A percentile compares a stretch with the other conserved stretches of the same genome.
Conservation (phyloP, 2,113 vertebrate genomes). For the Rhabdornis inornatus region DNA sequence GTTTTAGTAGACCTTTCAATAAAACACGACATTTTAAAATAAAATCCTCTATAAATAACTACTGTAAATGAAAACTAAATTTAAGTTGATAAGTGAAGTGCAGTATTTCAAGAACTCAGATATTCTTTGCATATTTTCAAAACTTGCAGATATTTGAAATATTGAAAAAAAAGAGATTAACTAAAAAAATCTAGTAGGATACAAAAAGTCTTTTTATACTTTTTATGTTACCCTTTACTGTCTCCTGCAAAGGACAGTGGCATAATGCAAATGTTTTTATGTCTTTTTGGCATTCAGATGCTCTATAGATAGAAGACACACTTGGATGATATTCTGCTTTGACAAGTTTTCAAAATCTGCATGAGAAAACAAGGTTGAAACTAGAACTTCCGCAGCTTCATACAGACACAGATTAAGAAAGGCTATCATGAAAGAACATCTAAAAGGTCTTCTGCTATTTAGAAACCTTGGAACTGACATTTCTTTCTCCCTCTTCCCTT, state of each 20-base stretch:
- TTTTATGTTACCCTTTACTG: background rate
- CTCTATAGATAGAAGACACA: background rate
- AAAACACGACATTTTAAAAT: background rate
- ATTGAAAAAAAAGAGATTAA: background rate
- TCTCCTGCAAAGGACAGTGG: background rate
- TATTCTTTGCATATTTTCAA: background rate
- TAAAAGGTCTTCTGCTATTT: background rate
- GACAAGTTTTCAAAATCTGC: background rate
- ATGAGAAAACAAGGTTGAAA: background rate
- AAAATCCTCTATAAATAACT: background rate
- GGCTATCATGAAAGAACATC: background rate
- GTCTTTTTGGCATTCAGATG: background rate
- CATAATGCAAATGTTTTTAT: background rate
- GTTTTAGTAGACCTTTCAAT: background rate
- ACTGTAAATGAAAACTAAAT: background rate
- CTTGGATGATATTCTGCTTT: background rate
- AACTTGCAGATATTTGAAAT: background rate
- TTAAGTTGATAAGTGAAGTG: background rate
- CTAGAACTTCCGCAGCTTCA: background rate
- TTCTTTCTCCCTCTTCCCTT: background rate
- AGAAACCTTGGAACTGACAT: background rate
- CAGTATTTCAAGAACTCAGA: background rate
- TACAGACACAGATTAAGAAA: background rate
- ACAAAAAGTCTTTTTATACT: background rate
- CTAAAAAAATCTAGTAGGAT: background rate